phyloP scores from a whole-genome alignment of 1,140 invertebrate genomes.

The Anagrus nilaparvatae region DNA sequence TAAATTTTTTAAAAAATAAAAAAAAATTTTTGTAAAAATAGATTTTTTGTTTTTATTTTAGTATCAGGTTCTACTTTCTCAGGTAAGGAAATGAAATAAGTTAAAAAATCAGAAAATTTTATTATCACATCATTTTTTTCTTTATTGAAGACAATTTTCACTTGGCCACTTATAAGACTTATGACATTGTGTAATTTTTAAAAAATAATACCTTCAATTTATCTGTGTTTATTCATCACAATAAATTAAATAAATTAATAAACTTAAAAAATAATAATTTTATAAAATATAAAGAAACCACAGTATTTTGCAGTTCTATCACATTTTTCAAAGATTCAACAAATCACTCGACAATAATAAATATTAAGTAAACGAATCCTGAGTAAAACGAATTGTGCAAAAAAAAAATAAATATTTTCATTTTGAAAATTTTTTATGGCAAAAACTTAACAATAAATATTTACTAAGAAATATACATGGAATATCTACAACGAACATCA shows the following conservation, averaged over 20 bases:
- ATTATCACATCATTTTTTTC: conserved; percentile 12
- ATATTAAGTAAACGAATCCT: conserved; percentile 10
- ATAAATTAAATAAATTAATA: conserved; percentile 10
- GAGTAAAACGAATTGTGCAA: conserved; percentile 1
- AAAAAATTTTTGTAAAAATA: too few species aligned
- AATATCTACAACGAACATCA: conserved; percentile 17
- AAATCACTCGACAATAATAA: background rate
- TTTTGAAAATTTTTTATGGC: background rate
- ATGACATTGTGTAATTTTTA: conserved; percentile 9
- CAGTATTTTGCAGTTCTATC: conserved; percentile 8
- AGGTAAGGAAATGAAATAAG: too few species aligned
- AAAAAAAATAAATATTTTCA: background rate
- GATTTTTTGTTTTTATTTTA: too few species aligned
- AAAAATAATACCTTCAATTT: conserved; percentile 7
- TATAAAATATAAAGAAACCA: conserved; percentile 11
- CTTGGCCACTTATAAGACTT: conserved; percentile 16
- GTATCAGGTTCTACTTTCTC: too few species aligned
- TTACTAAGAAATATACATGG: background rate
- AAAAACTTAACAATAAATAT: conserved; percentile 1
- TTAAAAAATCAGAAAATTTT: too few species aligned
- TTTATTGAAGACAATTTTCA: conserved; percentile 19
- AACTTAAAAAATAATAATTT: conserved; percentile 1
- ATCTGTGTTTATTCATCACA: conserved; percentile 5
- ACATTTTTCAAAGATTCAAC: conserved; percentile 5
- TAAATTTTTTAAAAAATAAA: too few species aligned